Evolutionary conservation across 2,797 vertebrate species (phyloP).

Genomic region (Poecilia wingei): DNA sequence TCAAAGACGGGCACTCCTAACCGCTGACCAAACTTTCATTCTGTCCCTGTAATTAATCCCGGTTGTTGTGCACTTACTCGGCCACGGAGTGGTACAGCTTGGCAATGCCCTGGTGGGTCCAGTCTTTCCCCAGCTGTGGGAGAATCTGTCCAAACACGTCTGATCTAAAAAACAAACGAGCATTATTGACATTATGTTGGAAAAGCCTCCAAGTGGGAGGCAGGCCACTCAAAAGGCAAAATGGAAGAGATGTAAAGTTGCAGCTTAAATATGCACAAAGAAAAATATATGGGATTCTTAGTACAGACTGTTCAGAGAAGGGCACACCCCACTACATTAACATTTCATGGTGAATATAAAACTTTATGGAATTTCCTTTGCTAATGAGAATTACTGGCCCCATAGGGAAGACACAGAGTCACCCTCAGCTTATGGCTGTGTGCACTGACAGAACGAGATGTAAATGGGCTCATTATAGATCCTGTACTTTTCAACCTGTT

Average conservation of each 20-base stretch:
- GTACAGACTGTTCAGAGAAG: conserved; percentile 26
- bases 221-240: conserved; percentile 1
- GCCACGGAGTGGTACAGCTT: conserved; percentile 98
- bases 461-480: conserved; percentile 81
- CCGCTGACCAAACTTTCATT: conserved; percentile 36
- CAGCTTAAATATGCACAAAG: not conserved
- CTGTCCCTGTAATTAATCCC: conserved; percentile 47
- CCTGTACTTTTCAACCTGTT: conserved; percentile 49
- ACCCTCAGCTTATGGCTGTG: conserved; percentile 37
- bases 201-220: conserved; percentile 10
- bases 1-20: conserved; percentile 44
- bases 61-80: conserved; percentile 85
- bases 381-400: conserved; percentile 70
- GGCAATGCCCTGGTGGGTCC: conserved; percentile 98
- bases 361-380: conserved; percentile 41
- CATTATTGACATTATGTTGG: conserved; percentile 19
- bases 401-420: conserved; percentile 29
- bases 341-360: conserved; percentile 44
- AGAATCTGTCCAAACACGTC: conserved; percentile 98
- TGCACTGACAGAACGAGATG: conserved; percentile 66
- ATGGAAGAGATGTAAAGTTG: conserved; percentile 4
- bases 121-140: conserved; percentile 97
- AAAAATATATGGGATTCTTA: not conserved
- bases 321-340: conserved; percentile 26
- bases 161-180: conserved; percentile 80